Percentiles rank a stretch among this genome's conserved stretches.
phyloP scores from a whole-genome alignment of 2,113 vertebrate genomes.

The Antechinus flavipes region DNA sequence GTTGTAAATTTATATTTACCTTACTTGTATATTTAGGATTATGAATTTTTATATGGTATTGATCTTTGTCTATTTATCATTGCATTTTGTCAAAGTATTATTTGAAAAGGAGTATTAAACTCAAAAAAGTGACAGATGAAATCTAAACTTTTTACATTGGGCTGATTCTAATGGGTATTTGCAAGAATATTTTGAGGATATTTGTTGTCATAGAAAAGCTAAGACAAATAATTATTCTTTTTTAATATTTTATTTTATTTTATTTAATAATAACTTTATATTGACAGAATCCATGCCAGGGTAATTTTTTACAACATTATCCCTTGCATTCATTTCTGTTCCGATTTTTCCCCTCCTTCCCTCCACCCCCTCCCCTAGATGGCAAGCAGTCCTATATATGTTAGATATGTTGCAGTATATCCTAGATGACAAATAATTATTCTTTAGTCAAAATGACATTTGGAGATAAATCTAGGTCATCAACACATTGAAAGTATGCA shows the following conservation, averaged over 20 bases:
- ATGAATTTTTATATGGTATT: background rate
- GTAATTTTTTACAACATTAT: too few species aligned
- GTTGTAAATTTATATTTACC: background rate
- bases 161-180: background rate
- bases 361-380: too few species aligned
- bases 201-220: background rate
- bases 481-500: background rate
- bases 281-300: too few species aligned
- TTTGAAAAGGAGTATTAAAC: slow-evolving; percentile 1
- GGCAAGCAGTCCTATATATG: too few species aligned
- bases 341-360: too few species aligned
- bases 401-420: too few species aligned
- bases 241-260: too few species aligned
- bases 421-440: background rate
- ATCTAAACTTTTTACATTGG: slow-evolving; percentile 35
- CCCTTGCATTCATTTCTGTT: too few species aligned
- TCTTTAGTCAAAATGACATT: background rate
- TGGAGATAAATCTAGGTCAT: background rate
- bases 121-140: slow-evolving; percentile 48
- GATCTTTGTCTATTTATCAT: slow-evolving; percentile 12
- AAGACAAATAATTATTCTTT: slow-evolving; percentile 11
- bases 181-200: background rate
- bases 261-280: too few species aligned
- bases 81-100: slow-evolving; percentile 4
- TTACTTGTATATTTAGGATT: background rate